Evolutionary conservation across 2,888 invertebrate species (phyloP), one percentile per base, ranked within the genome.

Genomic region (Linnaemya tessellans): DNA sequence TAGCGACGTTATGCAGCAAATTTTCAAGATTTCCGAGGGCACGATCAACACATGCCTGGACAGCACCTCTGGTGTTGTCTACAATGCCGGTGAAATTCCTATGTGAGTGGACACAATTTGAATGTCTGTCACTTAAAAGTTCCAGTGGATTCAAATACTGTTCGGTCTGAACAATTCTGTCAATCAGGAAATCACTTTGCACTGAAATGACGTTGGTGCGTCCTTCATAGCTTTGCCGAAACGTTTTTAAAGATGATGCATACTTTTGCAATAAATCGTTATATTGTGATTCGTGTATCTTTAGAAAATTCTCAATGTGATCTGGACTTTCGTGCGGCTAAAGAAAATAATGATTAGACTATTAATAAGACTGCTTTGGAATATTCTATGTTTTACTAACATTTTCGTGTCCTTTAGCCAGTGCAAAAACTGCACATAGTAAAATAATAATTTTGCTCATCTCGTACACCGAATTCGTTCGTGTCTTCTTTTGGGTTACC

Each of bases 101-200:
- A 70, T 88, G 86, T 56, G 86, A 84, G 1, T 70, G 79, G 0
- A 88, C 86, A 56, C 88, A 88, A 7, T 83, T 73, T 22, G 86
- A 87, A 38, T 68, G 77, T 11, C 84, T 58, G 18, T 80, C 78
- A 22, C 75, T 79, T 15, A 88, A 49, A 22, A 81, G 9, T 46
- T 86, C 85, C 9, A 87, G 49, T 1, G 87, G 86, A 74, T 71
- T 60, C 30, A 88, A 58, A 13, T 65, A 67, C 43, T 86, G 62
- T 30, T 87, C 70, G 1, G 49, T 54, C 67, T 87, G 78, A 3
- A 49, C 35, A 10, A 88, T 10, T 56, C 62, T 49, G 1, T 51
- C 38, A 3, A 75, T 62, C 3, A 87, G 10, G 35, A 87, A 43
- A 8, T 41, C 64, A 9, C 43, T 49, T 54, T 81, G 84, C 3